Evolutionary conservation across 2,113 vertebrate genomes (phyloP), one percentile per base, ranked within the genome.

Genomic region (Sturnus vulgaris): DNA sequence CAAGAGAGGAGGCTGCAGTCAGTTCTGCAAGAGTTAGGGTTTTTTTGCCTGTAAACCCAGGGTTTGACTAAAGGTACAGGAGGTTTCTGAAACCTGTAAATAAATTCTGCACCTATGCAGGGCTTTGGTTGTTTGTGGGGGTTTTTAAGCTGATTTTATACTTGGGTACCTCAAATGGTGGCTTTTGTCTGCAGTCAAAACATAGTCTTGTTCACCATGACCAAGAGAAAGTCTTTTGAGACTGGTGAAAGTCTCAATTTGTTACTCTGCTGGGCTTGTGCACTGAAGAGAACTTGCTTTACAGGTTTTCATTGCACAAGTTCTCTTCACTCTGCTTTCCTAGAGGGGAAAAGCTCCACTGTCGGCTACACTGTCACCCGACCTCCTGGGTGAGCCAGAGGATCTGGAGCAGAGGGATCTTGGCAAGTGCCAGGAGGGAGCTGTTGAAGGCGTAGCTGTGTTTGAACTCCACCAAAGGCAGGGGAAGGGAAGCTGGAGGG

Each of bases 11-110:
- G 18, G n/a, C 47, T 91, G 42, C 28, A 61, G 24, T 30, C 0
- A 1, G 37, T 49, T 53, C 10, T 39, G 40, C 30, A 60, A 42
- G 42, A 10, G 3, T 56, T 24, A 7, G 30, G 0, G 0, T 1
- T 42, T 27, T 12, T 11, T 11, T 4, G 12, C 22, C 6, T n/a
- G 8, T 37, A 69, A 73, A 69, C 35, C 0, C 16, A 33, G 11
- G 30, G 19, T 79, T 80, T 57, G 57, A 24, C 12, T 81, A 40
- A 63, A 92, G 22, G 2, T 72, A 14, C 39, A 59, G 13, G 30
- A 85, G 50, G 40, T 69, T 78, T 64, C 33, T 85, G 86, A 78
- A 88, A 47, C 9, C 27, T 27, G 2, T 25, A 69, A 22, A 56
- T 25, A 78, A 56, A 33, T 60, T 56, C 17, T 64, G 31, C 7